phyloP scores from a whole-genome alignment of 2,888 invertebrate genomes.

The Zaprionus bogoriensis region DNA sequence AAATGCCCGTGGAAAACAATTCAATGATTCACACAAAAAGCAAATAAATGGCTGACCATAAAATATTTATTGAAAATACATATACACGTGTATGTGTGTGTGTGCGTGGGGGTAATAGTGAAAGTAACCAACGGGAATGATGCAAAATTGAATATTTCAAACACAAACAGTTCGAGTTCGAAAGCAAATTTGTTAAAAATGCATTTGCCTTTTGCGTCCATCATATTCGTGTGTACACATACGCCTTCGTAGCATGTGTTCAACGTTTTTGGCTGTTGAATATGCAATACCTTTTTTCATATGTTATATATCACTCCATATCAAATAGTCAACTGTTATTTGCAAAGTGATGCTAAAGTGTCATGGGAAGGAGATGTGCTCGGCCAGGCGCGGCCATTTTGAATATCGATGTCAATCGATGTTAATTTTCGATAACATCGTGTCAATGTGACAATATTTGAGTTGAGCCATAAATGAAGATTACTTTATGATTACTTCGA shows the following conservation, averaged over 20 bases:
- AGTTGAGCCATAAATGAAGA: no score
- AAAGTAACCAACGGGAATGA: constrained; percentile 15
- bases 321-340: constrained; percentile 12
- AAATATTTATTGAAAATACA: constrained; percentile 62
- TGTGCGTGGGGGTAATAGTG: not conserved
- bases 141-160: constrained; percentile 42
- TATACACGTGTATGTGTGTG: constrained; percentile 21
- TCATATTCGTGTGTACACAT: not conserved
- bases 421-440: not conserved
- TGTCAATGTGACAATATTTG: no score
- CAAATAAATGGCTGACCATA: constrained; percentile 42
- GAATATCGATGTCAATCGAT: constrained; percentile 13
- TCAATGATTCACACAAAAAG: constrained; percentile 22
- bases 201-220: constrained; percentile 9
- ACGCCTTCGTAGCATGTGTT: not conserved
- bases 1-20: not conserved
- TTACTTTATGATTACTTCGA: no score
- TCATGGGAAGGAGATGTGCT: not conserved
- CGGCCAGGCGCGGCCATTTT: not conserved
- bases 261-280: constrained; percentile 11
- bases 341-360: not conserved
- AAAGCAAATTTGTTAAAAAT: constrained; percentile 36
- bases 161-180: constrained; percentile 35
- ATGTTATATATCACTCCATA: not conserved
- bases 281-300: constrained; percentile 11